phyloP scores from a whole-genome alignment of 2,888 invertebrate species.

The Scaeva pyrastri region DNA sequence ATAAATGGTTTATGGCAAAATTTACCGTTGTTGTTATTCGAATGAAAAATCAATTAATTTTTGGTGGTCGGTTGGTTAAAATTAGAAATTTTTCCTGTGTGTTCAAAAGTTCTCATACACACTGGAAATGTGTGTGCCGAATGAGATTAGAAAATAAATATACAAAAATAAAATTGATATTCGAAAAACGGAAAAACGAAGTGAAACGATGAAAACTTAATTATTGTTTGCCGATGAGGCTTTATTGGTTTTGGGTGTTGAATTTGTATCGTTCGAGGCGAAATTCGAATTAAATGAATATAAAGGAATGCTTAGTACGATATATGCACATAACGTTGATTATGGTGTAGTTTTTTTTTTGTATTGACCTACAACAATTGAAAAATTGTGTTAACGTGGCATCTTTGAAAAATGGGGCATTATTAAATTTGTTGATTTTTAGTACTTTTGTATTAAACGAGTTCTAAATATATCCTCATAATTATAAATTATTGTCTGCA shows the following conservation, averaged over 20 bases:
- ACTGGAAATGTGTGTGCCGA: constrained; percentile 21
- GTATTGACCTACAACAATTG: not conserved
- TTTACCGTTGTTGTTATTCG: constrained; percentile 56
- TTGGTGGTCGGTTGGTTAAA: constrained; percentile 50
- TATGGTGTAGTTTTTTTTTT: not conserved
- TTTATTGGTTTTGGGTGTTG: constrained; percentile 66
- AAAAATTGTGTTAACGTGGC: not conserved
- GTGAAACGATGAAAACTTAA: constrained; percentile 69
- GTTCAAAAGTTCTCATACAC: constrained; percentile 15
- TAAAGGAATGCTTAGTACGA: not conserved
- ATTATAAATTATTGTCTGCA: too few species aligned
- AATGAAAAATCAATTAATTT: constrained; percentile 75
- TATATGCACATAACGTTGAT: not conserved
- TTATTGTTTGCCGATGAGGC: constrained; percentile 48
- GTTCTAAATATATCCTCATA: too few species aligned
- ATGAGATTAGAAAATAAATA: constrained; percentile 47
- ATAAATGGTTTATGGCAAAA: constrained; percentile 46
- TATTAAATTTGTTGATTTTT: not conserved
- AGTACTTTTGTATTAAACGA: not conserved
- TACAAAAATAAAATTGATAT: constrained; percentile 31
- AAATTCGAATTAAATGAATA: constrained; percentile 14
- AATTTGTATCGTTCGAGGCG: constrained; percentile 40
- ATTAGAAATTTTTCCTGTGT: constrained; percentile 43
- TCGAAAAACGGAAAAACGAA: constrained; percentile 19
- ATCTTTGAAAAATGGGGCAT: too few species aligned